Percentiles rank a stretch among this genome's conserved stretches.
These are phyloP conservation scores for Microchrysa polita DNA, from an alignment of 2,888 invertebrate genomes.

Conservation along the genomic window DNA sequence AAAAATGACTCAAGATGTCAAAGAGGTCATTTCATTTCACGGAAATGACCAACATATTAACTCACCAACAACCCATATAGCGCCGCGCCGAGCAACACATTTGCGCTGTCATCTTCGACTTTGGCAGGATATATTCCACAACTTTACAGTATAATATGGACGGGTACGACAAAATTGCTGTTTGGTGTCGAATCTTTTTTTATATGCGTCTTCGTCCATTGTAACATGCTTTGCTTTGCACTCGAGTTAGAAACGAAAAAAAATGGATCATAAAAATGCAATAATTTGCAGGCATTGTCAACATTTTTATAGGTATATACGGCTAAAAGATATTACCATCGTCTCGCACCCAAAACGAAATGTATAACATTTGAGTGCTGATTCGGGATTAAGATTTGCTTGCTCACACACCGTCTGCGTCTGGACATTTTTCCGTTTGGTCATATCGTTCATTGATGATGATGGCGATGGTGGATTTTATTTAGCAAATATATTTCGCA, in stretches of 20 bases:
- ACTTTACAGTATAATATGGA: constrained; percentile 30
- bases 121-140: constrained; percentile 32
- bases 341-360: constrained; percentile 21
- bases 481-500: constrained; percentile 23
- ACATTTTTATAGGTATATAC: constrained; percentile 43
- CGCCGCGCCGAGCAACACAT: too few relatives aligned
- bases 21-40: constrained; percentile 39
- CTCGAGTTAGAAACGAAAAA: constrained; percentile 6
- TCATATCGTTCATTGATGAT: neutral
- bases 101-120: neutral
- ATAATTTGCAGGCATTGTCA: constrained; percentile 54
- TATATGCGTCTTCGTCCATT: constrained; percentile 1
- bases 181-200: constrained; percentile 28
- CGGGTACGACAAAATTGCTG: constrained; percentile 40
- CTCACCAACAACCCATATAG: neutral
- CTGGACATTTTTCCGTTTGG: neutral
- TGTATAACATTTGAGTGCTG: neutral
- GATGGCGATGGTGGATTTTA: constrained; percentile 37
- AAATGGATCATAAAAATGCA: constrained; percentile 54
- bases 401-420: neutral
- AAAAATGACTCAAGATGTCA: constrained; percentile 42
- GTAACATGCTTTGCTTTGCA: constrained; percentile 12
- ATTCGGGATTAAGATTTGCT: constrained; percentile 14
- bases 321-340: constrained; percentile 31
- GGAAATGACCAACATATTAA: constrained; percentile 33